These are phyloP conservation scores for Onthophagus sagittarius DNA, from an alignment of 2,888 invertebrate species.

Conservation along the genomic window DNA sequence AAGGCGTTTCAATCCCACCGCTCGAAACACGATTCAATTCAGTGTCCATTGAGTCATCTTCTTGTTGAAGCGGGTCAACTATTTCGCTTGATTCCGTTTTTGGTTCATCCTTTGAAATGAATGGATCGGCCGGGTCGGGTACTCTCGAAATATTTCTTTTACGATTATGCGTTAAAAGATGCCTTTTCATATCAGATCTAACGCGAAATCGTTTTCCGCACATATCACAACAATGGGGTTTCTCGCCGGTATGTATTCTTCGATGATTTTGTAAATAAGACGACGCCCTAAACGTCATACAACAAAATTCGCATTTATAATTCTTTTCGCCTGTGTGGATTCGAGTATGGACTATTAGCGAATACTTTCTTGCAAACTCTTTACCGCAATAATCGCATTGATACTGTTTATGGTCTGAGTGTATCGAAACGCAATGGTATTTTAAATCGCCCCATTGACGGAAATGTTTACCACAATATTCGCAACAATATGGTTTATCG, in stretches of 20 bases:
- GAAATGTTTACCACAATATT: conserved; percentile 73
- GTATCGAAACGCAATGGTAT: conserved; percentile 79
- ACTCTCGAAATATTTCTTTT: conserved; percentile 30
- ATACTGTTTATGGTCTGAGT: conserved; percentile 75
- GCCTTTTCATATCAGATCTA: conserved; percentile 78
- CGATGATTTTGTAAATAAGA: conserved; percentile 82
- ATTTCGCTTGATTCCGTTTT: conserved; percentile 16
- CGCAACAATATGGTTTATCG: conserved; percentile 81
- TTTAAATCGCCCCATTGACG: conserved; percentile 87
- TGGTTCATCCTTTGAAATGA: conserved; percentile 28
- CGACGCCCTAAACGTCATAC: conserved; percentile 79
- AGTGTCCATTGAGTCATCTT: conserved; percentile 40
- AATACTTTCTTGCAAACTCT: conserved; percentile 84
- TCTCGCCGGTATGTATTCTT: conserved; percentile 81
- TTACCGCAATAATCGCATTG: conserved; percentile 89
- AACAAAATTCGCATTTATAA: conserved; percentile 81
- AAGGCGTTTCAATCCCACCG: conserved; percentile 40
- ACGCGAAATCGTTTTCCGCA: conserved; percentile 82
- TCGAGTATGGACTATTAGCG: conserved; percentile 76
- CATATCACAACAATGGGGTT: conserved; percentile 69
- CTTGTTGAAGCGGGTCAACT: conserved; percentile 34
- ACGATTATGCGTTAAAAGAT: conserved; percentile 65
- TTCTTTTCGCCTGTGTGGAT: conserved; percentile 86
- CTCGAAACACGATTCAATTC: conserved; percentile 31
- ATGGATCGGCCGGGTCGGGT: conserved; percentile 21